These are phyloP conservation scores for Notospermus geniculatus DNA, from an alignment of 1,140 invertebrate genomes.

Conservation along the genomic window DNA sequence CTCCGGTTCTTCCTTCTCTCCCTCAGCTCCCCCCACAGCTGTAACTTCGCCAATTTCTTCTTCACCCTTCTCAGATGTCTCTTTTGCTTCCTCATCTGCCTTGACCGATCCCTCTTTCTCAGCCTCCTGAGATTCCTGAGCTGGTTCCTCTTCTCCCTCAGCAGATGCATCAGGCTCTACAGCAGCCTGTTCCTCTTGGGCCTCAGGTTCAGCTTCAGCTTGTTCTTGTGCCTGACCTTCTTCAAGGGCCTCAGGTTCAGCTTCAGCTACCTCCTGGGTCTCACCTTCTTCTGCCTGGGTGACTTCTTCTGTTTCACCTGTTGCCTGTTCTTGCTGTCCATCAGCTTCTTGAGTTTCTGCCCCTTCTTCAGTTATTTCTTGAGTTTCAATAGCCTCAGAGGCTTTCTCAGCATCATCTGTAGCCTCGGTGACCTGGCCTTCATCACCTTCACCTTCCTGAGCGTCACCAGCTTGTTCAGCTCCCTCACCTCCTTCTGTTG, in stretches of 20 bases:
- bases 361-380: background rate
- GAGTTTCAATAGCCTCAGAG: background rate
- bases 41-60: slow-evolving; percentile 11
- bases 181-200: background rate
- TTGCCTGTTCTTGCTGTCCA: too few species aligned
- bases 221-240: background rate
- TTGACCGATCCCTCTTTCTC: slow-evolving; percentile 6
- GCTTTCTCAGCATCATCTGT: too few species aligned
- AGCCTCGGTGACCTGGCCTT: too few species aligned
- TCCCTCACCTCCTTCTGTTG: slow-evolving; percentile 2
- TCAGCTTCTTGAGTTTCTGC: slow-evolving; percentile 1
- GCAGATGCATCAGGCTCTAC: background rate
- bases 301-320: slow-evolving; percentile 1
- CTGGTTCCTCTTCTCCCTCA: background rate
- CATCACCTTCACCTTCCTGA: too few species aligned
- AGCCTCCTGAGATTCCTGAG: background rate
- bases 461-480: background rate
- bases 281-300: background rate
- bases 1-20: slow-evolving; percentile 8
- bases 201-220: background rate
- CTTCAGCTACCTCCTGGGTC: background rate
- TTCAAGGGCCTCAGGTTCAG: background rate
- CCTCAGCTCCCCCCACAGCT: slow-evolving; percentile 11
- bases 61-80: slow-evolving; percentile 9
- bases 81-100: slow-evolving; percentile 11